These are phyloP conservation scores for Ammospiza caudacuta DNA, from an alignment of 2,113 vertebrate genomes.

Conservation along the genomic window DNA sequence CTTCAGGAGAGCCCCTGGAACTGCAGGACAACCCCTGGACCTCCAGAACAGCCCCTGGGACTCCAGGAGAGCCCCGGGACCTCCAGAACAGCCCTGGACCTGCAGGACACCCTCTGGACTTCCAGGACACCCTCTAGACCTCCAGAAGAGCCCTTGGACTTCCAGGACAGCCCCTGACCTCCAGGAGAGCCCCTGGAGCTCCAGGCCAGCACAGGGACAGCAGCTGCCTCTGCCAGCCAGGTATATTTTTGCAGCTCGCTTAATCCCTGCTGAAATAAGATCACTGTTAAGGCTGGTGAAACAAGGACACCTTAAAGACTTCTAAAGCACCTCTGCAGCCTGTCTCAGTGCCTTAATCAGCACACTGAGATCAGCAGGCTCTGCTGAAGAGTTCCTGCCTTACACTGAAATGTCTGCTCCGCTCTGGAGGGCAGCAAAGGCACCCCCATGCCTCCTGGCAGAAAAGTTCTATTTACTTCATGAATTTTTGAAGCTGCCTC, in stretches of 20 bases:
- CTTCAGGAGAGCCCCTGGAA: accelerated
- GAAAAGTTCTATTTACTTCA: constrained; percentile 53
- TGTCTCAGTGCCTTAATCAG: constrained; percentile 18
- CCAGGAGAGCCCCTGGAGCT: accelerated
- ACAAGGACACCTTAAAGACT: constrained; percentile 60
- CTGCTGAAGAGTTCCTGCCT: background rate
- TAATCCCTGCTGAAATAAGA: constrained; percentile 44
- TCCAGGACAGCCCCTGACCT: background rate
- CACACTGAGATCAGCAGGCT: background rate
- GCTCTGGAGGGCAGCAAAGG: constrained; percentile 9
- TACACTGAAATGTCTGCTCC: constrained; percentile 27
- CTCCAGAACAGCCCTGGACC: background rate
- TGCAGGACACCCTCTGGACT: background rate
- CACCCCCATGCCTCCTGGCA: constrained; percentile 18
- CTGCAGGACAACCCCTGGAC: background rate
- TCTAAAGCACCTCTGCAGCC: constrained; percentile 23
- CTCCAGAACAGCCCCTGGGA: accelerated
- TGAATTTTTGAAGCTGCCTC: constrained; percentile 71
- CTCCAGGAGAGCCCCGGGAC: background rate
- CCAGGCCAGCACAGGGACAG: background rate
- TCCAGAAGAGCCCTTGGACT: background rate
- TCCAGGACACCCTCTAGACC: background rate
- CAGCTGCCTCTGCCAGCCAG: background rate
- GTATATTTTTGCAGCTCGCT: background rate
- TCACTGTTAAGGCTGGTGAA: constrained; percentile 58